Evolutionary conservation across 1,140 invertebrate species (phyloP).

Genomic region (Drosophila punjabiensis): DNA sequence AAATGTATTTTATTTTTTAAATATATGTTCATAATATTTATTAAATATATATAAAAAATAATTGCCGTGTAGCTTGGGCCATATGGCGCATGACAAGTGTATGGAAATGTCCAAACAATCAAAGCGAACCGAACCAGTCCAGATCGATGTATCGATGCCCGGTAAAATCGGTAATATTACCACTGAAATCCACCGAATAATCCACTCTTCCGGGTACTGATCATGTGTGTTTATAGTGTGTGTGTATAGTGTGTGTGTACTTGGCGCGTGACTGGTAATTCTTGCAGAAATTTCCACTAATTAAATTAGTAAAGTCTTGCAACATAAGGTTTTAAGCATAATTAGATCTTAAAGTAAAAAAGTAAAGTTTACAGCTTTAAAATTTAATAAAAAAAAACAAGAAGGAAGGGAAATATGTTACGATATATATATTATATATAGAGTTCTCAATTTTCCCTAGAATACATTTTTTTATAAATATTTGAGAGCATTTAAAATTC

Average conservation of each 20-base stretch:
- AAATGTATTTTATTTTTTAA: no score
- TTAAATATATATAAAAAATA: background rate
- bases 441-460: background rate
- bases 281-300: constrained; percentile 1
- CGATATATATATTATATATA: background rate
- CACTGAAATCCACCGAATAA: constrained; percentile 9
- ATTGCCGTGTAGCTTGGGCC: constrained; percentile 10
- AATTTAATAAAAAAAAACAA: background rate
- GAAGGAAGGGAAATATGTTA: background rate
- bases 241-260: background rate
- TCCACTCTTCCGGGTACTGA: constrained; percentile 25
- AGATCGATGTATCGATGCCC: constrained; percentile 22
- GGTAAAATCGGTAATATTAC: constrained; percentile 1
- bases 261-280: constrained; percentile 20
- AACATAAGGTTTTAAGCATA: background rate
- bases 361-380: background rate
- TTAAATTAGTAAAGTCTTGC: constrained; percentile 7
- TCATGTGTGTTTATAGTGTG: background rate
- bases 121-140: constrained; percentile 35
- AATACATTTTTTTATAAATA: background rate
- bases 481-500: constrained; percentile 2
- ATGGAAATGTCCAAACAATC: constrained; percentile 57
- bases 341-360: background rate
- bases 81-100: constrained; percentile 63
- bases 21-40: no score